Evolutionary conservation across 2,797 vertebrate genomes (phyloP).

Genomic region (Eulemur albifrons): DNA sequence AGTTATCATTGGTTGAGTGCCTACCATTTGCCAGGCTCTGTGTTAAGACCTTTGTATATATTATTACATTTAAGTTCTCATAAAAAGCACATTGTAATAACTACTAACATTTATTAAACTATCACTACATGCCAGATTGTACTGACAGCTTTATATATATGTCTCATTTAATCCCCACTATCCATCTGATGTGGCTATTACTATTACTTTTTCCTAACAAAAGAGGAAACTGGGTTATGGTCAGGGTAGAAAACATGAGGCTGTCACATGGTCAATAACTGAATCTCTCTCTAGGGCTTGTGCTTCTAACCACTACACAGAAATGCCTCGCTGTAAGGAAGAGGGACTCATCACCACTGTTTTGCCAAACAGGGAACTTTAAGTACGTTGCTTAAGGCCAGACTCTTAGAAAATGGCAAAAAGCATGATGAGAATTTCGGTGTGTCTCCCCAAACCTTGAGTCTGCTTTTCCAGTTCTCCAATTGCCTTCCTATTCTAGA

Average conservation of each 20-base stretch:
- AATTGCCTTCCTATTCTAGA: background rate
- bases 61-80: constrained; percentile 26
- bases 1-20: background rate
- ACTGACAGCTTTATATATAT: background rate
- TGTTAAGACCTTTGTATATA: background rate
- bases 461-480: background rate
- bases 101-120: background rate
- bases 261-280: background rate
- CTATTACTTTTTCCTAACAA: background rate
- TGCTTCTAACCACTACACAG: background rate
- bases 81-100: background rate
- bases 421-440: background rate
- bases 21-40: background rate
- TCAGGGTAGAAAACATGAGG: background rate
- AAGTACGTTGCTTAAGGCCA: background rate
- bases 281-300: background rate
- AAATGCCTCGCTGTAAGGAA: background rate
- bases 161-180: background rate
- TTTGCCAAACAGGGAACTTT: background rate
- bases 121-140: background rate
- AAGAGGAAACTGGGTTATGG: background rate
- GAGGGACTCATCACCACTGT: background rate
- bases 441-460: background rate
- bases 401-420: background rate
- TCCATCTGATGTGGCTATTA: background rate